A percentile compares a stretch with the other conserved stretches of the same genome.
These are phyloP conservation scores for Pithys albifrons DNA, from an alignment of 2,113 vertebrate species.

Conservation along the genomic window DNA sequence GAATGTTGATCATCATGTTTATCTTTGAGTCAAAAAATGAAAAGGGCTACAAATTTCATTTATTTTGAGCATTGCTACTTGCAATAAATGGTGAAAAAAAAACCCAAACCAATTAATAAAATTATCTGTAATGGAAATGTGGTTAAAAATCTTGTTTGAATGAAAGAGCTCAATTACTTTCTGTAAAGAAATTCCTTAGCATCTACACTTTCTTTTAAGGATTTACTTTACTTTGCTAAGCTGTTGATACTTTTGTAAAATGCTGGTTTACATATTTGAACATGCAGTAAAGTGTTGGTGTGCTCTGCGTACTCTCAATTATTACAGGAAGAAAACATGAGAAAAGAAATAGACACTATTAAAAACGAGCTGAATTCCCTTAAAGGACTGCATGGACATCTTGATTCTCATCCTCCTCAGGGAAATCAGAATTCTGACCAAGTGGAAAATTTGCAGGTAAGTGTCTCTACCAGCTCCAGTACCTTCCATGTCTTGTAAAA, in stretches of 20 bases:
- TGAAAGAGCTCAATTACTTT: background rate
- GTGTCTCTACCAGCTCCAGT: background rate
- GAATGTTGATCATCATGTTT: background rate
- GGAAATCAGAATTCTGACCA: conserved; percentile 46
- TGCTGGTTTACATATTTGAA: background rate
- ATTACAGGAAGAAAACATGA: conserved; percentile 74
- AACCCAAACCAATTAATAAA: background rate
- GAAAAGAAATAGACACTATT: conserved; percentile 64
- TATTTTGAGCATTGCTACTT: background rate
- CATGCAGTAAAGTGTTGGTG: background rate
- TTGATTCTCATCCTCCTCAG: conserved; percentile 54
- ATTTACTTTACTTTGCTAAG: background rate
- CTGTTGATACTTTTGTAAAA: background rate
- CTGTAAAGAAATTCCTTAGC: background rate
- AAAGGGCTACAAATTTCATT: background rate
- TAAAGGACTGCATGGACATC: conserved; percentile 65
- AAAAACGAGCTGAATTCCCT: conserved; percentile 71
- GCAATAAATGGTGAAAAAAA: background rate
- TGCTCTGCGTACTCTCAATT: conserved; percentile 21
- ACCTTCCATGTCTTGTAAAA: background rate
- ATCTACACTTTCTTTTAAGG: background rate
- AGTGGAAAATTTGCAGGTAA: conserved; percentile 66
- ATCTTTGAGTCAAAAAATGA: background rate
- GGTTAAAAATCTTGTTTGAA: background rate
- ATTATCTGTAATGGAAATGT: background rate